Conservation (phyloP, 2,113 vertebrate species). For the Leptobrachium leishanense region DNA sequence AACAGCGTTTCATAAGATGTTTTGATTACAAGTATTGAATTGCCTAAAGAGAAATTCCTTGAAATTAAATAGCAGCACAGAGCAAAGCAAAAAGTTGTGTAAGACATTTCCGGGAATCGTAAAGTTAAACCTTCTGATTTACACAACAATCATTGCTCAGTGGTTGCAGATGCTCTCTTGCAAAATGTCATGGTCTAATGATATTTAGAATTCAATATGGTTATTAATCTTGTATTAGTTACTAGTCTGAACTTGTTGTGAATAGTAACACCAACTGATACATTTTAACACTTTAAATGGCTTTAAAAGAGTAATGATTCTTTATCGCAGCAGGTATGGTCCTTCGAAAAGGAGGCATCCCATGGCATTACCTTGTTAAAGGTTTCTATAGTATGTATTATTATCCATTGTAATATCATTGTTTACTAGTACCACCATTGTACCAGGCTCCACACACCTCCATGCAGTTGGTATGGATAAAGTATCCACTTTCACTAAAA, state of each 20-base stretch:
- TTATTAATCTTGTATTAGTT: slow-evolving; percentile 2
- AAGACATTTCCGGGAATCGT: slow-evolving; percentile 38
- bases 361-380: too few species aligned
- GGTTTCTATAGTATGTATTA: too few species aligned
- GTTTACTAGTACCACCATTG: too few species aligned
- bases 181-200: slow-evolving; percentile 17
- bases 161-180: slow-evolving; percentile 33
- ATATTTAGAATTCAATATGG: background rate
- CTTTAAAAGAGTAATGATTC: too few species aligned
- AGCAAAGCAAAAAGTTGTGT: slow-evolving; percentile 38
- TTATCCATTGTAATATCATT: too few species aligned
- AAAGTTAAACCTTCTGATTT: slow-evolving; percentile 22
- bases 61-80: slow-evolving; percentile 33
- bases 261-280: background rate
- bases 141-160: slow-evolving; percentile 36
- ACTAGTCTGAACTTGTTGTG: background rate
- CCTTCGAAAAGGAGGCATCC: too few species aligned
- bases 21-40: slow-evolving; percentile 21
- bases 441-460: too few species aligned
- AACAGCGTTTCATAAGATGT: slow-evolving; percentile 19
- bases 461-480: too few species aligned
- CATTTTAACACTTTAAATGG: too few species aligned
- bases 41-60: slow-evolving; percentile 37
- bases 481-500: too few species aligned
- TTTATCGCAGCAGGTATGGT: too few species aligned